Evolutionary conservation across 2,113 vertebrate species (phyloP).

Genomic region (Carassius auratus): DNA sequence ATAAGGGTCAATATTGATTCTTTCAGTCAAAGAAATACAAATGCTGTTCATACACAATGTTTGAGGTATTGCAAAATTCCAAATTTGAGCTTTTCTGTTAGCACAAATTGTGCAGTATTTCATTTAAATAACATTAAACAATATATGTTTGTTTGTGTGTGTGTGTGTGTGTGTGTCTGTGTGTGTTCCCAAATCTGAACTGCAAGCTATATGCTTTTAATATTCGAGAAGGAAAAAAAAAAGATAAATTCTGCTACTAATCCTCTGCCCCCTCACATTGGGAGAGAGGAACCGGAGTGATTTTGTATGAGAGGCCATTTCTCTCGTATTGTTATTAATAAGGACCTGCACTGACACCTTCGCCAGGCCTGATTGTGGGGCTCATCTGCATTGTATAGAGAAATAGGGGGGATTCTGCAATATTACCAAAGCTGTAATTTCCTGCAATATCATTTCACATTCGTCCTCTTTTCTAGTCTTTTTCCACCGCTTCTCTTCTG

Average conservation of each 20-base stretch:
- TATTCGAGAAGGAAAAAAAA: neutral
- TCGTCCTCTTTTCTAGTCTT: constrained; percentile 81
- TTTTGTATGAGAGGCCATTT: constrained; percentile 53
- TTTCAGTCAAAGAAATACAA: no score
- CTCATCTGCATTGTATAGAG: constrained; percentile 83
- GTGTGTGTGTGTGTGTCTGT: no score
- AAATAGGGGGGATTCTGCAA: constrained; percentile 80
- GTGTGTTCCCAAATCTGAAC: neutral
- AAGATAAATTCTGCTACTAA: constrained; percentile 14
- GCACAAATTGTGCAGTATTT: neutral
- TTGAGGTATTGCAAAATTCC: neutral
- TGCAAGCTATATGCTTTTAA: neutral
- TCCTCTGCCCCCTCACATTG: constrained; percentile 18
- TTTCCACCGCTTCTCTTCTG: constrained; percentile 78
- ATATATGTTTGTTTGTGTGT: no score
- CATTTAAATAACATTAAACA: no score
- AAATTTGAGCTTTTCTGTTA: neutral
- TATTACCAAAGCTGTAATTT: constrained; percentile 95
- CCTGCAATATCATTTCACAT: constrained; percentile 90
- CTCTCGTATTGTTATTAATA: constrained; percentile 70
- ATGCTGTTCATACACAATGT: no score
- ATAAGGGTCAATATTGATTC: no score
- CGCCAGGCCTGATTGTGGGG: constrained; percentile 77
- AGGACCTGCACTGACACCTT: constrained; percentile 83
- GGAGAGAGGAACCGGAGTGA: constrained; percentile 16